Evolutionary conservation across 2,113 vertebrate species (phyloP).

Genomic region (Ptilorrhoa leucosticta): DNA sequence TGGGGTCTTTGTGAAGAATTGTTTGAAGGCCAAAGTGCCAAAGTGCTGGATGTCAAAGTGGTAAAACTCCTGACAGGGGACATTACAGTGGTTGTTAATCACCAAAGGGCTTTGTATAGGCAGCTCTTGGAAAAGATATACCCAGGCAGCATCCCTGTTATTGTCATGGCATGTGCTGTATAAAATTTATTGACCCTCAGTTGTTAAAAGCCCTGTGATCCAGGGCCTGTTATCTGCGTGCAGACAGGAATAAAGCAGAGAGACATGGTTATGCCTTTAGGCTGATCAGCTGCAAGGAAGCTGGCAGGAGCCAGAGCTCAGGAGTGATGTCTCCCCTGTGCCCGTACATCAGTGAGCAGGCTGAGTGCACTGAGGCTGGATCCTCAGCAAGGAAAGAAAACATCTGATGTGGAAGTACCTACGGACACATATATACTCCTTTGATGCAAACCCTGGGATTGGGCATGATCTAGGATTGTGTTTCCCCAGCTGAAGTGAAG

Average conservation of each 20-base stretch:
- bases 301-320: not conserved
- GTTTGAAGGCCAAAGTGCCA: not conserved
- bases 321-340: not conserved
- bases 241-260: not conserved
- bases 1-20: not conserved
- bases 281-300: not conserved
- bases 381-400: not conserved
- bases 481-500: not conserved
- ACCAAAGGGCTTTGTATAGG: not conserved
- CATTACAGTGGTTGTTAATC: not conserved
- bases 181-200: not conserved
- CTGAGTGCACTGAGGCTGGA: accelerated
- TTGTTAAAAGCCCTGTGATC: not conserved
- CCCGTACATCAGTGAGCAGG: accelerated
- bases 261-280: not conserved
- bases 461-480: not conserved
- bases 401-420: accelerated
- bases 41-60: not conserved
- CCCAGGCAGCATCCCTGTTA: not conserved
- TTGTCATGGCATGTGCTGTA: not conserved
- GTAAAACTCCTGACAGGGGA: not conserved
- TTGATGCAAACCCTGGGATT: not conserved
- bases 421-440: not conserved
- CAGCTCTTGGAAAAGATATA: not conserved
- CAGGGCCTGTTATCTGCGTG: not conserved